These are phyloP conservation scores for Anolis sagrei DNA, from an alignment of 2,113 vertebrate genomes.

Conservation along the genomic window DNA sequence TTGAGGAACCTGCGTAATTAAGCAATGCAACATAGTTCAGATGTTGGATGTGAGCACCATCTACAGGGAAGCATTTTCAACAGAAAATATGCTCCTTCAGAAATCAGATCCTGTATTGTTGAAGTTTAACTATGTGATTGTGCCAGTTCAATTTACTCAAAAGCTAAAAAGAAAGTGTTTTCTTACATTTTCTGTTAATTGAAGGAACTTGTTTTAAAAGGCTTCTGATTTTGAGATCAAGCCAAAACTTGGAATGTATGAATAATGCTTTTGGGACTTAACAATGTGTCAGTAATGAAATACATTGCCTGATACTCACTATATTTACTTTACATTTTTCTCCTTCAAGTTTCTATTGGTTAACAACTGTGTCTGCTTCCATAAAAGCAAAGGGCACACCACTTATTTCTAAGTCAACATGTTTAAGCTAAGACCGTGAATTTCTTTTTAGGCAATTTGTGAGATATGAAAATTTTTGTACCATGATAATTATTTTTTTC, in stretches of 20 bases:
- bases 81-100: neutral
- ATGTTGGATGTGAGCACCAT: conserved; percentile 24
- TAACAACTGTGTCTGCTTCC: too few relatives aligned
- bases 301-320: too few relatives aligned
- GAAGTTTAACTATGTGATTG: neutral
- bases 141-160: neutral
- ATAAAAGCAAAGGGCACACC: too few relatives aligned
- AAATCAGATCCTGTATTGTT: neutral
- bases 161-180: neutral
- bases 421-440: too few relatives aligned
- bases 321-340: too few relatives aligned
- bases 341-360: too few relatives aligned
- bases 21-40: neutral
- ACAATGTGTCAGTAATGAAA: neutral
- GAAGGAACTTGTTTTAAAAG: conserved; percentile 24
- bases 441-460: too few relatives aligned
- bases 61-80: conserved; percentile 15
- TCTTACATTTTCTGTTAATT: neutral
- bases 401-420: too few relatives aligned
- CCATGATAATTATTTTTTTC: too few relatives aligned
- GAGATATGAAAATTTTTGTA: too few relatives aligned
- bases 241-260: conserved; percentile 37
- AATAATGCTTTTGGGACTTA: conserved; percentile 4
- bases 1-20: neutral
- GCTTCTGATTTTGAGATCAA: conserved; percentile 28